These are phyloP conservation scores for Notodonta ziczac DNA, from an alignment of 2,888 invertebrate genomes.

Conservation along the genomic window DNA sequence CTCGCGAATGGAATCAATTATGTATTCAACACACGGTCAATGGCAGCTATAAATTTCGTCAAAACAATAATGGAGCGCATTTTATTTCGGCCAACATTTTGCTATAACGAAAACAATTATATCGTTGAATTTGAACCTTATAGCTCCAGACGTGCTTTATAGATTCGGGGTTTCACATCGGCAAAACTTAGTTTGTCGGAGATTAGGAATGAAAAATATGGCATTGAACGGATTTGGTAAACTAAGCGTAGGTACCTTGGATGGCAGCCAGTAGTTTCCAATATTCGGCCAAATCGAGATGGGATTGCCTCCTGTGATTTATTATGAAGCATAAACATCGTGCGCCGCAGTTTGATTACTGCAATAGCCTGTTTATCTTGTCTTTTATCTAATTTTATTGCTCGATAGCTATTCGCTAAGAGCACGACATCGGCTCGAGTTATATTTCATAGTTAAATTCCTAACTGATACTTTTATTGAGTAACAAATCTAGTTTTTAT, in stretches of 20 bases:
- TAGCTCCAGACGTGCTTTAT: constrained; percentile 28
- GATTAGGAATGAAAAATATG: constrained; percentile 47
- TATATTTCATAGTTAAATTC: neutral
- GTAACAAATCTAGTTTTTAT: constrained; percentile 4
- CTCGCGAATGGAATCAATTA: constrained; percentile 58
- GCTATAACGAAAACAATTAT: constrained; percentile 32
- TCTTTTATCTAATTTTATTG: constrained; percentile 41
- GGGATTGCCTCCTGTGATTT: constrained; percentile 57
- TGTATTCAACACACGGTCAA: constrained; percentile 61
- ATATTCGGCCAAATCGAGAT: constrained; percentile 56
- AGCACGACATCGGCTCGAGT: neutral
- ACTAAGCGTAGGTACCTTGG: constrained; percentile 60
- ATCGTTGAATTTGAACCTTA: constrained; percentile 44
- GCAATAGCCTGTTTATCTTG: constrained; percentile 36
- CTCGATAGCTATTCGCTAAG: constrained; percentile 24
- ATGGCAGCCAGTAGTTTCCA: constrained; percentile 56
- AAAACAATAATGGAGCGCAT: constrained; percentile 60
- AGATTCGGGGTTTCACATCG: constrained; percentile 29
- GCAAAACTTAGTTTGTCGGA: constrained; percentile 40
- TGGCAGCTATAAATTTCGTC: constrained; percentile 59
- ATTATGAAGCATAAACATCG: constrained; percentile 49
- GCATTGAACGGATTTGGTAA: constrained; percentile 42
- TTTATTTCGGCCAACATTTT: constrained; percentile 42
- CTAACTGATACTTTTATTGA: constrained; percentile 6
- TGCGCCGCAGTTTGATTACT: constrained; percentile 41